phyloP scores from a whole-genome alignment of 1,140 invertebrate genomes.

The Cotesia chilonis region DNA sequence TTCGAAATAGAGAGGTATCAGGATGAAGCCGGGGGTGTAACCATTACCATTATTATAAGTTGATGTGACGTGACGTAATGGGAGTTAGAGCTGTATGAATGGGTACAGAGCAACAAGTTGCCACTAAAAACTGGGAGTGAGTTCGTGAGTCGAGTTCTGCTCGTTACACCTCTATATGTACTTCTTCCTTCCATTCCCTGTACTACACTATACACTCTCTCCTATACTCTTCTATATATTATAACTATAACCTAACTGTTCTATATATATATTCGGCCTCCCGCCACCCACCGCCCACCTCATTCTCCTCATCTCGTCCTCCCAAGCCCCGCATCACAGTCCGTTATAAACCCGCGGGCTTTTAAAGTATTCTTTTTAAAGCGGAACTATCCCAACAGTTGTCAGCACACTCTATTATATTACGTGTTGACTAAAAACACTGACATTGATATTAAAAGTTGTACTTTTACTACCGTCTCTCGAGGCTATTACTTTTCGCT shows the following conservation, averaged over 20 bases:
- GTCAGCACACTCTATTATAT: constrained; percentile 45
- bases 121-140: constrained; percentile 68
- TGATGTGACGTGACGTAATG: constrained; percentile 67
- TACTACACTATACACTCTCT: constrained; percentile 56
- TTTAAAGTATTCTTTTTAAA: constrained; percentile 69
- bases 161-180: constrained; percentile 68
- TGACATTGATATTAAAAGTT: too few species aligned
- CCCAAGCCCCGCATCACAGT: constrained; percentile 34
- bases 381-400: constrained; percentile 63
- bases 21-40: constrained; percentile 34
- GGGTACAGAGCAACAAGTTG: constrained; percentile 67
- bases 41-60: constrained; percentile 66
- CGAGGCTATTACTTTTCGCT: too few species aligned
- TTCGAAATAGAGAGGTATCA: constrained; percentile 57
- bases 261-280: constrained; percentile 19
- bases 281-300: constrained; percentile 26
- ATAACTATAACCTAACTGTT: too few species aligned
- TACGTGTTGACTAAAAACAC: too few species aligned
- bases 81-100: constrained; percentile 67
- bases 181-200: constrained; percentile 63
- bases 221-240: constrained; percentile 46
- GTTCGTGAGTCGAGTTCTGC: constrained; percentile 68
- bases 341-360: constrained; percentile 67
- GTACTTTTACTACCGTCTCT: too few species aligned
- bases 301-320: constrained; percentile 6